Evolutionary conservation across 2,888 invertebrate genomes (phyloP).

Genomic region (Aphodius sticticus): DNA sequence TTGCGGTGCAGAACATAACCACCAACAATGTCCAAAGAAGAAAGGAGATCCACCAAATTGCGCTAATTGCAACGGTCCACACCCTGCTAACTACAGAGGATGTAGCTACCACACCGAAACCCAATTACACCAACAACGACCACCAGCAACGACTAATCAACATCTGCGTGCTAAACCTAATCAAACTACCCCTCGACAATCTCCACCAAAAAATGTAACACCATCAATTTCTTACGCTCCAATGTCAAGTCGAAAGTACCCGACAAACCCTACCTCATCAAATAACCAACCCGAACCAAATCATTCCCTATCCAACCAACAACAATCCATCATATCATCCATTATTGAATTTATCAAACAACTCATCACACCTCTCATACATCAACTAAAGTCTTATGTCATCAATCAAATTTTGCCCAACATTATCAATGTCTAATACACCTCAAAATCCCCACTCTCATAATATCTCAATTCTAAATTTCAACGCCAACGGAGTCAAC

Average conservation of each 20-base stretch:
- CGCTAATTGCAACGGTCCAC: not conserved
- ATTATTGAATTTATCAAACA: not conserved
- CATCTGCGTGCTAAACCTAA: no score
- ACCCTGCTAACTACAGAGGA: no score
- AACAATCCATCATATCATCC: not conserved
- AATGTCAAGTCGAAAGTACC: not conserved
- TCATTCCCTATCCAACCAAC: not conserved
- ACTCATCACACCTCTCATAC: not conserved
- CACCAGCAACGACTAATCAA: no score
- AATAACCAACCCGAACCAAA: not conserved
- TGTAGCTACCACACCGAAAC: not conserved
- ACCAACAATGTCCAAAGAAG: not conserved
- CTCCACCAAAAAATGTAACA: no score
- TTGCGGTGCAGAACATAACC: slow-evolving; percentile 4
- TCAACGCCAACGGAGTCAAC: no score
- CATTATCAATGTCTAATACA: not conserved
- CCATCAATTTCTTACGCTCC: not conserved
- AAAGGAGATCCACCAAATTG: slow-evolving; percentile 9
- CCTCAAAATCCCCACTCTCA: not conserved
- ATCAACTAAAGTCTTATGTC: not conserved
- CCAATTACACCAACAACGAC: no score
- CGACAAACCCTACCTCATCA: not conserved
- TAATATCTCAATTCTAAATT: slow-evolving; percentile 24
- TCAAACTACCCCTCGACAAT: no score
- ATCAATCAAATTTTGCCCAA: not conserved